phyloP scores from a whole-genome alignment of 2,888 invertebrate species.

The Cheilosia pagana region DNA sequence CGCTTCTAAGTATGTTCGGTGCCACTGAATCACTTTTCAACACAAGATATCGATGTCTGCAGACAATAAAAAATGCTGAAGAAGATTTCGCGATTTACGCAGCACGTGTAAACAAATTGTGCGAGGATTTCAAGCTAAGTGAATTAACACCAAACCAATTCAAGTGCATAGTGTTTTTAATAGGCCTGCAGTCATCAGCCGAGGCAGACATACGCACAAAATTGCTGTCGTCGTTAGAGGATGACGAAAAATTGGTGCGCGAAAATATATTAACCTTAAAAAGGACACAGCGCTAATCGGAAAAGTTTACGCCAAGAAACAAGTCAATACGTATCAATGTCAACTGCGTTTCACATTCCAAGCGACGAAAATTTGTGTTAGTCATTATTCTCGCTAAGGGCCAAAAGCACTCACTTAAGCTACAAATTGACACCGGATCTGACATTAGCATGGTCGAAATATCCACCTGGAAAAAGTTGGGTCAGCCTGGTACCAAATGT shows the following conservation, averaged over 20 bases:
- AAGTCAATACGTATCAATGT: neutral
- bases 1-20: neutral
- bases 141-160: conserved; percentile 41
- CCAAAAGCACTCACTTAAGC: neutral
- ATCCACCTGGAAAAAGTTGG: conserved; percentile 46
- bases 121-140: conserved; percentile 54
- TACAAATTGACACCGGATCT: conserved; percentile 59
- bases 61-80: conserved; percentile 18
- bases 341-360: neutral
- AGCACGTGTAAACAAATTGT: conserved; percentile 37
- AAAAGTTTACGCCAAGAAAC: neutral
- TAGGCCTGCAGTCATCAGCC: conserved; percentile 25
- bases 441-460: conserved; percentile 66
- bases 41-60: conserved; percentile 22
- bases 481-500: conserved; percentile 25
- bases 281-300: conserved; percentile 23
- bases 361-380: conserved; percentile 1
- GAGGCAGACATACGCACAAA: conserved; percentile 39
- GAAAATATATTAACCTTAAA: conserved; percentile 25
- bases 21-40: conserved; percentile 1
- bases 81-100: conserved; percentile 41
- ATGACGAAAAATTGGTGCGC: neutral
- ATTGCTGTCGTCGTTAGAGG: conserved; percentile 14
- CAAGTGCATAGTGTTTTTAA: conserved; percentile 27
- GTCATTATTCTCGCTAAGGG: neutral